Base-by-base conservation (phyloP, 2,888 invertebrate genomes). In the Icerya purchasi region DNA sequence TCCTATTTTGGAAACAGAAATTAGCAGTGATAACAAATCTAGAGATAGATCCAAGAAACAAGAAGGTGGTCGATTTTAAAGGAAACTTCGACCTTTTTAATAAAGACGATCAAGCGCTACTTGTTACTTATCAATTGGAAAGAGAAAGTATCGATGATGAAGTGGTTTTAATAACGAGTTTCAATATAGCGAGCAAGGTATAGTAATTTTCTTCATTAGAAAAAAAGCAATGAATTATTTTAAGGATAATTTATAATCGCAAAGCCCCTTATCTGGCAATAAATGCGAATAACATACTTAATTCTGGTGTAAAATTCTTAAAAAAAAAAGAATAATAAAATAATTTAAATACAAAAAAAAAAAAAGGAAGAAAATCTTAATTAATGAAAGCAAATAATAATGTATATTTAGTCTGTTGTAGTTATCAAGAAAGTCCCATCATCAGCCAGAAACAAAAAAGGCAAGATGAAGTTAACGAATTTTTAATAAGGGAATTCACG, bases 51-150 rank as follows among this genome's bases (percentile, higher is more conserved):
- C 52, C 52, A 24, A 25, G 19, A 8, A 53, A 53, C 21, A 49
- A 56, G 10, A 60, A 52, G 52, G 52, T 52, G 14, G 8, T 60
- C 3, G 60, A 60, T 55, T 18, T 56, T 1, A 25, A 50, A 36
- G 56, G 52, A 20, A 52, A 56, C 21, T 19, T 60, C 2, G 60
- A 60, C 49, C 25, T 60, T 50, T 60, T 60, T 36, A 36, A 56
- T 51, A 56, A 20, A 1, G 14, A 50, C 1, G 60, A 60, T 23
- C 60, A 56, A 56, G 52, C 56, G n/a, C n/a, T 60, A 25, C 25
- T 24, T 5, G 19, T 60, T 8, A 56, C 60, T 18, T 60, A 60
- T 52, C 56, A 56, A 22, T 23, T 60, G 10, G 23, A 24, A 20
- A 56, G 53, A 49, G 56, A 52, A n/a, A 51, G 19, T 21, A 60